Evolutionary conservation across 2,797 vertebrate genomes (phyloP).

Genomic region (Taeniopygia guttata): DNA sequence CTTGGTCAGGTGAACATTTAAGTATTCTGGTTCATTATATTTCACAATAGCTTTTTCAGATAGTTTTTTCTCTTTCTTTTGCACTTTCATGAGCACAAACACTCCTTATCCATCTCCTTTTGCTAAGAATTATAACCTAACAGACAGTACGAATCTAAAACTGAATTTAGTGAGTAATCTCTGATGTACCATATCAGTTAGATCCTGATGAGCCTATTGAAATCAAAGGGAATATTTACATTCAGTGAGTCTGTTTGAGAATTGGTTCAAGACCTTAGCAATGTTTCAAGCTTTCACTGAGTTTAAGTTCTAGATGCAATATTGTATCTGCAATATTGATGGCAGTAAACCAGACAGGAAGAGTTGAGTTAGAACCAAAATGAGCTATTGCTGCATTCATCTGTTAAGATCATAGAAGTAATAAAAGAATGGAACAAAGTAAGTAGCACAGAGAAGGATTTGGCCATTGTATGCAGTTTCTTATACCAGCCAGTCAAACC

Average conservation of each 20-base stretch:
- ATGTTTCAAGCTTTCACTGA: not conserved
- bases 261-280: not conserved
- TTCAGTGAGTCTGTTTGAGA: not conserved
- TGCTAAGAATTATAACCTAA: not conserved
- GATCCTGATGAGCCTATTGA: not conserved
- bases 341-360: not conserved
- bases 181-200: not conserved
- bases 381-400: constrained; percentile 12
- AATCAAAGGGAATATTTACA: not conserved
- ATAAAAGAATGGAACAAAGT: not conserved
- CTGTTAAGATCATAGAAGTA: constrained; percentile 28
- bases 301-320: not conserved
- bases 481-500: not conserved
- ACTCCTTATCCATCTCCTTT: not conserved
- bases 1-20: not conserved
- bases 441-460: not conserved
- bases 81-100: not conserved
- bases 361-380: not conserved
- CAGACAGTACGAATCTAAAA: not conserved
- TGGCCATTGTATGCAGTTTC: not conserved
- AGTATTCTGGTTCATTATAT: not conserved
- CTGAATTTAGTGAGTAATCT: not conserved
- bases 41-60: not conserved
- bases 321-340: not conserved
- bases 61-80: not conserved